Conservation (phyloP, 1,140 invertebrate species). For the Amyelois transitella region DNA sequence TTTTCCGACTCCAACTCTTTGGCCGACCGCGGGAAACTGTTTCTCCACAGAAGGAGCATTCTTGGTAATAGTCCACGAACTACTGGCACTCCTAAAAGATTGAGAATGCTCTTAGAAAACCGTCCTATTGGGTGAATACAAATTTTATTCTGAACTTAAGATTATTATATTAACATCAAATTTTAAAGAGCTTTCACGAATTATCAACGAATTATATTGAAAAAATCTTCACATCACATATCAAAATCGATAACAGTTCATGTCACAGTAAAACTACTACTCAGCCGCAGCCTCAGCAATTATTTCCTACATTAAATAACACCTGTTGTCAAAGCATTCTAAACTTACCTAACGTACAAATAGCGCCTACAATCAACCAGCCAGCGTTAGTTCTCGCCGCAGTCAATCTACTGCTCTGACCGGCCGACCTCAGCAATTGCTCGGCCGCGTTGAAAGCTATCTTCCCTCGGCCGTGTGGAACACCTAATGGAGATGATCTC, state of each 20-base stretch:
- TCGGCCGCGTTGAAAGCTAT: slow-evolving; percentile 98
- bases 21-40: slow-evolving; percentile 96
- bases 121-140: too few species aligned
- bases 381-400: slow-evolving; percentile 96
- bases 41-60: slow-evolving; percentile 97
- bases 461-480: slow-evolving; percentile 97
- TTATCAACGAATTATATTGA: too few species aligned
- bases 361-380: slow-evolving; percentile 96
- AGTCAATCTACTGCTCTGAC: slow-evolving; percentile 96
- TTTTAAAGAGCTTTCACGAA: too few species aligned
- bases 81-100: slow-evolving; percentile 83
- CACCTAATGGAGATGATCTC: slow-evolving; percentile 91
- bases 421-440: slow-evolving; percentile 96
- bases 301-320: too few species aligned
- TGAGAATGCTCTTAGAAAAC: too few species aligned
- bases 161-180: too few species aligned
- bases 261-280: too few species aligned
- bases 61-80: slow-evolving; percentile 91
- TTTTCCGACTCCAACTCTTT: slow-evolving; percentile 98
- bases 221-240: too few species aligned
- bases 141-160: too few species aligned
- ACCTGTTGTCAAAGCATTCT: too few species aligned
- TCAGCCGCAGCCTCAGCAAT: neutral
- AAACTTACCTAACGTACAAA: slow-evolving; percentile 92
- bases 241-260: too few species aligned